Percentiles rank a stretch among this genome's conserved stretches.
phyloP scores from a whole-genome alignment of 1,140 invertebrate genomes.

The Rhizoglyphus robini region DNA sequence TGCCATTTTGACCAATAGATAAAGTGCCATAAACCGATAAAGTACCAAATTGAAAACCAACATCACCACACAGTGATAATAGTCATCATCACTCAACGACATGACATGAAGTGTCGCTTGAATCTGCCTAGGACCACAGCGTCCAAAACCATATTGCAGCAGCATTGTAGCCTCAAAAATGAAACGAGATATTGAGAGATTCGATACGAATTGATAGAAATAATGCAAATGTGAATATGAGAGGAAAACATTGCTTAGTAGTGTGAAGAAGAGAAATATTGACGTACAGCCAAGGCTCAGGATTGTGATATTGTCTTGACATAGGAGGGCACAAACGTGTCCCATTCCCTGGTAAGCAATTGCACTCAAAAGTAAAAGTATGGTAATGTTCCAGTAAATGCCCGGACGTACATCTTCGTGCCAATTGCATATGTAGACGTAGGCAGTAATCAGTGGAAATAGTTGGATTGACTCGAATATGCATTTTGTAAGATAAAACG shows the following conservation, averaged over 20 bases:
- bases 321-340: neutral
- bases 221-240: neutral
- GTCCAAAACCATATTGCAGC: no score
- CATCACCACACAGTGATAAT: neutral
- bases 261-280: neutral
- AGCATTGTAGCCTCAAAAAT: neutral
- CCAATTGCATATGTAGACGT: neutral
- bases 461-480: neutral
- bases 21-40: neutral
- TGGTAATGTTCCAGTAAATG: neutral
- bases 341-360: neutral
- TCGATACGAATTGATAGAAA: no score
- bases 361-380: neutral
- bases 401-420: neutral
- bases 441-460: neutral
- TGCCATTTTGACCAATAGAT: neutral
- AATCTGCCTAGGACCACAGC: no score
- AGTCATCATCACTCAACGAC: neutral
- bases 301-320: no score
- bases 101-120: neutral
- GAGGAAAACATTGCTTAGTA: neutral
- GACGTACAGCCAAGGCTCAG: no score
- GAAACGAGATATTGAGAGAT: neutral
- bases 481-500: slow-evolving; percentile 6
- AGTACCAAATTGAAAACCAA: neutral